These are phyloP conservation scores for Drosophila nigromelanica DNA, from an alignment of 1,140 invertebrate genomes.

Conservation along the genomic window DNA sequence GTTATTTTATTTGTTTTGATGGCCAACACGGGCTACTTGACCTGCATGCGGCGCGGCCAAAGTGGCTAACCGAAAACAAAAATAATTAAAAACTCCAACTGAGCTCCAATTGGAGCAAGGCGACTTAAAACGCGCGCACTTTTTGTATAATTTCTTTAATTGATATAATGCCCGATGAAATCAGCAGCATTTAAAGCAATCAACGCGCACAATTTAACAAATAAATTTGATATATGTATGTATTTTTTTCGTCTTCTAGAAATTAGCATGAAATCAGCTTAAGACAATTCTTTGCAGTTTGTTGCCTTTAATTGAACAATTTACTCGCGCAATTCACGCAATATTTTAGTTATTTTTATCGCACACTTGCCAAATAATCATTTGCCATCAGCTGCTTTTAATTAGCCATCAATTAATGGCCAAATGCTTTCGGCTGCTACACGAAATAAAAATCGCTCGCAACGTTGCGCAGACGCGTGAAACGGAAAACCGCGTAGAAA, in stretches of 20 bases:
- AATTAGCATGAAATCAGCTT: constrained; percentile 68
- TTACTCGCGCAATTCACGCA: constrained; percentile 20
- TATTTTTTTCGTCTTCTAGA: constrained; percentile 25
- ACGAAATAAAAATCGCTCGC: neutral
- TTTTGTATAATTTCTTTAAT: constrained; percentile 62
- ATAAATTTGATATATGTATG: constrained; percentile 16
- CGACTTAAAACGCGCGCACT: constrained; percentile 31
- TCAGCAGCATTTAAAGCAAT: constrained; percentile 72
- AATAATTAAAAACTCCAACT: neutral
- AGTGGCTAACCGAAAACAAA: constrained; percentile 20
- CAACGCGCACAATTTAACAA: constrained; percentile 68
- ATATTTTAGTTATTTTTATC: constrained; percentile 27
- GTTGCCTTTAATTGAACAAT: constrained; percentile 43
- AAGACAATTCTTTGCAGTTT: constrained; percentile 22
- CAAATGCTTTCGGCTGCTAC: constrained; percentile 36
- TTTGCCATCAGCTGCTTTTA: constrained; percentile 47
- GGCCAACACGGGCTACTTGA: constrained; percentile 61
- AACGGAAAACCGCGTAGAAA: neutral
- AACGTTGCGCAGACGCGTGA: constrained; percentile 4
- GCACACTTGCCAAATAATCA: constrained; percentile 23
- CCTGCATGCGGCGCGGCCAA: constrained; percentile 49
- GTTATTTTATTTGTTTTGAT: constrained; percentile 8
- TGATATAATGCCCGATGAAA: constrained; percentile 62
- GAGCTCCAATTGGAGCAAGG: constrained; percentile 60
- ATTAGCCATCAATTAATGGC: constrained; percentile 45